Percentiles rank a stretch among this genome's conserved stretches.
These are phyloP conservation scores for Phylloscopus whistleri DNA, from an alignment of 2,113 vertebrate genomes.

Conservation along the genomic window DNA sequence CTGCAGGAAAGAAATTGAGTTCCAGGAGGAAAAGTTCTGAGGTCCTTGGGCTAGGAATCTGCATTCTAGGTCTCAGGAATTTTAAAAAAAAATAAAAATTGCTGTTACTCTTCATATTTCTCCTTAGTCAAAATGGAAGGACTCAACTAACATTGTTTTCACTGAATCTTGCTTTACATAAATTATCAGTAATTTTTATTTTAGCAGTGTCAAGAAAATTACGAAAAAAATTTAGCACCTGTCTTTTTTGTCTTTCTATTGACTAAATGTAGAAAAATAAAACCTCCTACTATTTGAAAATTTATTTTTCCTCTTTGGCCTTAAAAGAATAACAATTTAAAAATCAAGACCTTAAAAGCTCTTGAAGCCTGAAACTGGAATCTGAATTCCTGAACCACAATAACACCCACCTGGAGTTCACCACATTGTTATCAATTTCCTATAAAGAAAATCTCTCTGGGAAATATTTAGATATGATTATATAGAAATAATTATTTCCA, in stretches of 20 bases:
- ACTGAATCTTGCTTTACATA: background rate
- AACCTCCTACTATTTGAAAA: rapidly evolving
- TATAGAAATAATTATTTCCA: background rate
- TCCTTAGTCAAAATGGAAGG: background rate
- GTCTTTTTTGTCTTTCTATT: background rate
- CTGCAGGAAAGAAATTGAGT: background rate
- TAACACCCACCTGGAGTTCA: background rate
- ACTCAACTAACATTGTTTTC: background rate
- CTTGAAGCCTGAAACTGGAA: background rate
- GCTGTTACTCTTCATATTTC: background rate
- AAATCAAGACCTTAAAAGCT: background rate
- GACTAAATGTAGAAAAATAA: background rate
- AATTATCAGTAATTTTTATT: background rate
- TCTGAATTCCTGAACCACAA: background rate
- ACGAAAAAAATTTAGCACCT: background rate
- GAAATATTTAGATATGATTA: background rate
- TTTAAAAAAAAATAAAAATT: background rate
- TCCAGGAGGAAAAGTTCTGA: background rate
- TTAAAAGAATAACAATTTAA: background rate
- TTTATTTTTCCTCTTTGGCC: background rate
- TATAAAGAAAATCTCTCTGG: background rate
- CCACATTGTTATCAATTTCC: background rate
- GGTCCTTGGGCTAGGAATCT: background rate
- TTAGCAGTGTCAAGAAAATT: background rate
- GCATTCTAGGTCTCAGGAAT: background rate